phyloP scores from a whole-genome alignment of 2,113 vertebrate genomes.

The Daphoenositta chrysoptera region DNA sequence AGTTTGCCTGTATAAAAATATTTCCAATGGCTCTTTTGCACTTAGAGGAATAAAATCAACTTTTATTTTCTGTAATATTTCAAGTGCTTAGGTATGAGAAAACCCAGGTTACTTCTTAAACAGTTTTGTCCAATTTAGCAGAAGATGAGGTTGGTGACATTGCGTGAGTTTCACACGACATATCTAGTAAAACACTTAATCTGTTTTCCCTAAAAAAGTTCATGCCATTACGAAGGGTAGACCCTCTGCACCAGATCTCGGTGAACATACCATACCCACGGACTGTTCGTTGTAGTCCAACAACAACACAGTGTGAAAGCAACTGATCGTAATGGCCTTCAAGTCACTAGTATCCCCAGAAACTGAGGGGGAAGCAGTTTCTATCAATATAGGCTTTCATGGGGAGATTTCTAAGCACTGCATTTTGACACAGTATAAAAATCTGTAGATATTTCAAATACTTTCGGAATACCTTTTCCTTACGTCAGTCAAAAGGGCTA shows the following conservation, averaged over 20 bases:
- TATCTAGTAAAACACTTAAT: neutral
- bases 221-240: neutral
- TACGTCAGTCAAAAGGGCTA: neutral
- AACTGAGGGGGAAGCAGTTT: neutral
- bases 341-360: neutral
- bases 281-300: neutral
- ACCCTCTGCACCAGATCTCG: neutral
- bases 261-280: neutral
- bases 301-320: neutral
- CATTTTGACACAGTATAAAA: neutral
- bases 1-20: neutral
- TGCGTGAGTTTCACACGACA: neutral
- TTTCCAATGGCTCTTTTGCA: neutral
- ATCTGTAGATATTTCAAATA: neutral
- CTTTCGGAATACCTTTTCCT: neutral
- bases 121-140: neutral
- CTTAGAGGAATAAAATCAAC: neutral
- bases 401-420: neutral
- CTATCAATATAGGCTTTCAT: neutral
- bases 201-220: neutral
- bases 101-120: constrained; percentile 1
- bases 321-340: neutral
- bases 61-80: constrained; percentile 15
- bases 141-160: neutral
- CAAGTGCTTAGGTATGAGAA: neutral